Evolutionary conservation across 2,888 invertebrate genomes (phyloP), one percentile per base, ranked within the genome.

Genomic region (Papilio gigon): DNA sequence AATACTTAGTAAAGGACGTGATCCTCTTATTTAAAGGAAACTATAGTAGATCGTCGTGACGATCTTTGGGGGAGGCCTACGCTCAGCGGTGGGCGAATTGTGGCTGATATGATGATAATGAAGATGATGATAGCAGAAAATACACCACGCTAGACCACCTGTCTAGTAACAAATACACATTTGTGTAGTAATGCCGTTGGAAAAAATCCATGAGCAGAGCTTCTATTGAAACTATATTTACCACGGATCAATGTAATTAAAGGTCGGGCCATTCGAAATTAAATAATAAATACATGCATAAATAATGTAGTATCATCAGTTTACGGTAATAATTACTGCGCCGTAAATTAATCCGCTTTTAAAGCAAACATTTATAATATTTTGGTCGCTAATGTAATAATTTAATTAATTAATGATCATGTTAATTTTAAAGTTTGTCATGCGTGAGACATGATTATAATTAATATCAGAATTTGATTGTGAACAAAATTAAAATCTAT

Each of bases 321-420:
- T 27, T 56, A 30, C 53, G 4, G 17, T 56, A 30, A 50, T 47
- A 22, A 27, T 50, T 50, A 17, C n/a, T 14, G 14, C 9, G 3
- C 30, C 53, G 30, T 56, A 56, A 56, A 56, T 56, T 56, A 56
- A 56, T 12, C 30, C 53, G 17, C 53, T 9, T 56, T 27, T 56
- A 56, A 56, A 56, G 30, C 53, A 17, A 56, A 56, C 53, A 56
- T 56, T 17, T 30, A 30, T 17, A 30, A 56, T 30, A 27, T 30
- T 56, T 56, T 56, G 53, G 53, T 17, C 53, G 17, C 53, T 56
- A 30, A 53, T 53, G 27, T 27, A 50, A 17, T 30, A 56, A 56
- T 56, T 56, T 30, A 56, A 56, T 56, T 30, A 56, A 56, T 56
- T 56, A 30, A 17, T 56, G 30, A 9, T 56, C 30, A 56, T 56